Evolutionary conservation across 2,888 invertebrate genomes (phyloP), one percentile per base, ranked within the genome.

Genomic region (Andrena haemorrhoa): DNA sequence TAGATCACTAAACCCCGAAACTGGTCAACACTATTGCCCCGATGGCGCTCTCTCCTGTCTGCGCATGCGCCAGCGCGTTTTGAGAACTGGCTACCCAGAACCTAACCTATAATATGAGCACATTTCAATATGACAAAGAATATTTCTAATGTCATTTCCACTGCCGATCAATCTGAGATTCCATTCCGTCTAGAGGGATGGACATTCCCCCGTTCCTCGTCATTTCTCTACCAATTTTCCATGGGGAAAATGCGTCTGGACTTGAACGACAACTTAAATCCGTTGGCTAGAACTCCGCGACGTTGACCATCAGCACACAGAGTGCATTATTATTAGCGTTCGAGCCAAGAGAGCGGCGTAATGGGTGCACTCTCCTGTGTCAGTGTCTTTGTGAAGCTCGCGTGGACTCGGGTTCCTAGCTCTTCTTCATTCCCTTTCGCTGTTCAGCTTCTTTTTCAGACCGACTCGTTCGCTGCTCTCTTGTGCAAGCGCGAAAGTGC

Each of bases 281-380:
- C 53, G 47, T 33, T 29, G 35, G 49, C 12, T 51, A 6, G 69
- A 69, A 33, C 56, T 33, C 33, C 20, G 10, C 70, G 51, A 76
- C 58, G 26, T 20, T 56, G 72, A 33, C 41, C 75, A 64, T 75
- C 64, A 47, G 53, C 20, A 16, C 47, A 10, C 53, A 33, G 33
- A 61, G 71, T 71, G 73, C 79, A 65, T 77, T 74, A 66, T 79
- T 82, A 76, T 84, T 71, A 64, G 75, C 58, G 41, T 74, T 51
- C 26, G 76, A 58, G 56, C 26, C 35, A 49, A 63, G 49, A 58
- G 73, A 83, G 70, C 63, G 80, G 10, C 58, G 70, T 76, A 76
- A 80, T 80, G 61, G 73, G 60, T 64, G 47, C 61, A 69, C 68
- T 61, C 66, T 61, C 65, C 61, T 20, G 41, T 65, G 60, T 31